These are phyloP conservation scores for Pelodiscus sinensis DNA, from an alignment of 2,113 vertebrate genomes.

Conservation along the genomic window DNA sequence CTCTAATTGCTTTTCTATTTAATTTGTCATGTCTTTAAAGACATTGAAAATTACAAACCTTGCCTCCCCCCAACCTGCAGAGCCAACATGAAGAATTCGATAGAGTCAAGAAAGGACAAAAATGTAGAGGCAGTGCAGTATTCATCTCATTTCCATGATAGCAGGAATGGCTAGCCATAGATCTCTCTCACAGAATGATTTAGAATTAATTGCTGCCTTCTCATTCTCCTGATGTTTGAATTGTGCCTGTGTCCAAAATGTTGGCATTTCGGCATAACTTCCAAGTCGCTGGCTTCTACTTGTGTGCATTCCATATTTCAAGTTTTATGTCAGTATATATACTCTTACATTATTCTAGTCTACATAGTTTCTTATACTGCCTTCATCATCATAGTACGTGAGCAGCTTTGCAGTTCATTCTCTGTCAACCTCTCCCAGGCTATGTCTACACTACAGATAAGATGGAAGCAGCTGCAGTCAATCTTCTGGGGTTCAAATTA, in stretches of 20 bases:
- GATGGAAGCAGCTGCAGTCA: too few relatives aligned
- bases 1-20: constrained; percentile 9
- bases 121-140: neutral
- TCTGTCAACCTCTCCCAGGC: neutral
- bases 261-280: neutral
- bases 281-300: neutral
- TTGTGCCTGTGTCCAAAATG: neutral
- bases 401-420: rapidly evolving
- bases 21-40: neutral
- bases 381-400: rapidly evolving
- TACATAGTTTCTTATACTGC: neutral
- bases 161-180: neutral
- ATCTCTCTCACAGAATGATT: neutral
- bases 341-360: neutral
- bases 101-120: neutral
- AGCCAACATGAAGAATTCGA: neutral
- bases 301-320: rapidly evolving
- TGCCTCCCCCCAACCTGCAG: neutral
- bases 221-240: neutral
- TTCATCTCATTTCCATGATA: neutral
- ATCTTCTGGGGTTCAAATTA: too few relatives aligned
- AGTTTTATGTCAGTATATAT: neutral
- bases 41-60: neutral
- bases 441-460: too few relatives aligned
- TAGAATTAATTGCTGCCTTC: neutral